Evolutionary conservation across 2,113 vertebrate species (phyloP), one percentile per base, ranked within the genome.

Genomic region (Epinephelus moara): DNA sequence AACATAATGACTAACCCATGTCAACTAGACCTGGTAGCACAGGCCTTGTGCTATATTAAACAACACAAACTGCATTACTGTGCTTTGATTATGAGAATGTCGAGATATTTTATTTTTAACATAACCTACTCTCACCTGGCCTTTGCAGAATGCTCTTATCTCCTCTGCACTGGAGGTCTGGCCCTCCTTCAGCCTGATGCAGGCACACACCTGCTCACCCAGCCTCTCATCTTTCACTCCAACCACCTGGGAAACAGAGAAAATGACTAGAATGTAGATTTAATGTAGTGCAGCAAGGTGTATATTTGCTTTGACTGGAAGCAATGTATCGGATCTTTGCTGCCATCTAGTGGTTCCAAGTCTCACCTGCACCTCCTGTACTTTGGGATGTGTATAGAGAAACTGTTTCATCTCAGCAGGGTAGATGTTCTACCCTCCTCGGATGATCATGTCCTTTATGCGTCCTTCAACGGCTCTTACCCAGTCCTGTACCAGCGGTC

Each of bases 371-470:
- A 91, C 97, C 75, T 99, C 98, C 25, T 95, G 93, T 63, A 99
- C 88, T 91, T 97, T 96, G 2, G 97, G 96, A 75, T 99, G 96
- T 0, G 93, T 97, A 84, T 96, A 95, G 40, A 99, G 95, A 86
- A 98, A 97, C 64, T 97, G 93, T 85, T 99, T 98, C 0, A 99
- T 90, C 82, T 99, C 98, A 0, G 94, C 96, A 0, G 98, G 98
- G 77, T 98, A 99, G 91, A 99, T 95, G 91, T 99, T 99, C 91
- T 99, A 98, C 18, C 98, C 98, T 14, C 98, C 98, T 7, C 98
- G 96, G 87, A 99, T 99, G 87, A 99, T 96, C 96, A 98, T 92
- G 86, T 99, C 98, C 73, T 97, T 99, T 6, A 96, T 96, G 7
- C 98, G 97, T n/a, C 98, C 98, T 56, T 97, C 95, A 3, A 99